Percentiles rank a stretch among this genome's conserved stretches.
These are phyloP conservation scores for Fulmarus glacialis DNA, from an alignment of 2,113 vertebrate genomes.

Conservation along the genomic window DNA sequence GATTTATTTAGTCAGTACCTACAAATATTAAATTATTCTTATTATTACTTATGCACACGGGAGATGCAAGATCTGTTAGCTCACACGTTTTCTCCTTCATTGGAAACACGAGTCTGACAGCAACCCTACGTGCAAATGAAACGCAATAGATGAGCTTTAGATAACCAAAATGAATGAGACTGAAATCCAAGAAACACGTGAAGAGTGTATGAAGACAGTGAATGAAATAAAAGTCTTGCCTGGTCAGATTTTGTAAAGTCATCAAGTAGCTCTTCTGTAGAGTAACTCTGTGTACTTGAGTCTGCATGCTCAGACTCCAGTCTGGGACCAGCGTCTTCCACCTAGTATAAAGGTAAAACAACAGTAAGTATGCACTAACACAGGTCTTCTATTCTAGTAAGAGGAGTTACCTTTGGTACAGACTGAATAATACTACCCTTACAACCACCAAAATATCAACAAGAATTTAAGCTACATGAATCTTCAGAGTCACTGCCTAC, in stretches of 20 bases:
- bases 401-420: not conserved
- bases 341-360: constrained; percentile 64
- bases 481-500: not conserved
- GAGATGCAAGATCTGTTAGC: not conserved
- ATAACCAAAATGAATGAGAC: not conserved
- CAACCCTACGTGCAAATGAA: not conserved
- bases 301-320: constrained; percentile 65
- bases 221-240: constrained; percentile 63
- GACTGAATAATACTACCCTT: not conserved
- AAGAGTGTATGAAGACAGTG: not conserved
- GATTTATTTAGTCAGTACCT: not conserved
- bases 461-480: not conserved
- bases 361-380: not conserved
- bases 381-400: not conserved
- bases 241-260: constrained; percentile 68
- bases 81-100: not conserved
- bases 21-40: not conserved
- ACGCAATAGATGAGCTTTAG: not conserved
- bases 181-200: not conserved
- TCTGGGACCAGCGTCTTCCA: constrained; percentile 73
- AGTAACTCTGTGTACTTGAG: constrained; percentile 64
- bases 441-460: not conserved
- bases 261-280: constrained; percentile 67
- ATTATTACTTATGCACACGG: not conserved
- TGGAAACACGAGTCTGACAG: not conserved